Evolutionary conservation across 2,888 invertebrate genomes (phyloP), one percentile per base, ranked within the genome.

Genomic region (Mythimna ferrago): DNA sequence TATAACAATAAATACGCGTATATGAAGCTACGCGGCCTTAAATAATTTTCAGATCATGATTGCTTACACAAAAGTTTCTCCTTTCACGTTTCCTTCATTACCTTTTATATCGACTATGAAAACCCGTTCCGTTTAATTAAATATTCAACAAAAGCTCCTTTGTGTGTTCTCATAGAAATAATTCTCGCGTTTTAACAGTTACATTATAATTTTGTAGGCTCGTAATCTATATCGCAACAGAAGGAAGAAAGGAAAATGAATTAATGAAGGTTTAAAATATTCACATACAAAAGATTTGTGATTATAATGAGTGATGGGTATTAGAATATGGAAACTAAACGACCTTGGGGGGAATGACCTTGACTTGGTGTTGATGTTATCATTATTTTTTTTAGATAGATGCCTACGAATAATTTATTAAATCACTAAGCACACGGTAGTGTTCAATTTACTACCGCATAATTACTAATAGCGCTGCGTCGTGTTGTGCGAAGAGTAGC

Each of bases 121-220:
- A 65, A 73, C 61, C 58, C 38, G 11, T 21, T 35, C 60, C 57
- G 62, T 81, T 73, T 66, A 72, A 83, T 78, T 71, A 71, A 73
- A 63, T 70, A 72, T 67, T 69, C 16, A 75, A 73, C 71, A 75
- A 78, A 67, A 67, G 70, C 61, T 60, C 69, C 51, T 67, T 73
- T 80, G 57, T 66, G 53, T 51, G 41, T 64, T 64, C 32, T 35
- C 32, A 48, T 54, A 56, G 2, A 77, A 76, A 72, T 54, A 58
- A 63, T 63, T 65, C 9, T 48, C 56, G 9, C 7, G 10, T 75
- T 60, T 64, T 54, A 48, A 56, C 70, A 56, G 62, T 65, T 57
- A n/a, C 16, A 26, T 66, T 58, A 41, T 65, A 14, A 75, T 66
- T 66, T 74, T 58, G 41, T 66, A 21, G 21, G 58, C 41, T 61